Evolutionary conservation across 23 tunicate genomes (phyloP).

Genomic region (Trididemnum nubilum): DNA sequence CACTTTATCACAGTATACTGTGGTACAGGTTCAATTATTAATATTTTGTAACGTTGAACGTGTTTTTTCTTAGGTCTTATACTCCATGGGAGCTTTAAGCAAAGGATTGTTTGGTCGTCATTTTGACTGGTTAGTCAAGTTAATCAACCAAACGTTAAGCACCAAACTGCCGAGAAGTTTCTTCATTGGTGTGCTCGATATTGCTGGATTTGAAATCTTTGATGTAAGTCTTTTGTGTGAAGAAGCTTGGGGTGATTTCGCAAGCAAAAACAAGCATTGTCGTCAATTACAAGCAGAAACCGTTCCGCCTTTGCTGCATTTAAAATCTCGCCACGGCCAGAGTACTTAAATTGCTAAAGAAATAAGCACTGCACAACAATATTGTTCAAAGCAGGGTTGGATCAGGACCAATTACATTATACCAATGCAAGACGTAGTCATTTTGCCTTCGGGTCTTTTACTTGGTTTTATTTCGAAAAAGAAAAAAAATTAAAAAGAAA

Average conservation of each 20-base stretch:
- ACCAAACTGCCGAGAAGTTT: slow-evolving; percentile 96
- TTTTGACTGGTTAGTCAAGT: slow-evolving; percentile 93
- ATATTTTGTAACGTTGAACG: background rate
- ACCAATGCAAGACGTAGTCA: too few species aligned
- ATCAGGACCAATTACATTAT: too few species aligned
- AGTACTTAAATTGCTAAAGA: too few species aligned
- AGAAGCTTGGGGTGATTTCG: background rate
- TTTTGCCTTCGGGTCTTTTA: too few species aligned
- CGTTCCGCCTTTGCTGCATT: background rate
- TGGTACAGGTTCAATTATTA: too few species aligned
- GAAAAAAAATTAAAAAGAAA: too few species aligned
- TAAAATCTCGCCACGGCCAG: background rate
- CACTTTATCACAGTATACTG: too few species aligned
- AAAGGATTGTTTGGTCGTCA: slow-evolving; percentile 85
- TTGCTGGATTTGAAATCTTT: slow-evolving; percentile 99
- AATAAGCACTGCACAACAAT: too few species aligned
- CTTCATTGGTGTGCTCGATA: slow-evolving; percentile 99
- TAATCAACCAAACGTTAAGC: slow-evolving; percentile 84
- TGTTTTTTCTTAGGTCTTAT: slow-evolving; percentile 37
- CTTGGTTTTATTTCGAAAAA: too few species aligned
- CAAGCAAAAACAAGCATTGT: background rate
- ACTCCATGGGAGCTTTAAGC: slow-evolving; percentile 81
- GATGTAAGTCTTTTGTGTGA: slow-evolving; percentile 67
- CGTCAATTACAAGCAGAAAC: background rate
- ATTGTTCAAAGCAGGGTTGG: too few species aligned